Evolutionary conservation across 1,140 invertebrate genomes (phyloP), one percentile per base, ranked within the genome.

Genomic region (Drosophila sproati): DNA sequence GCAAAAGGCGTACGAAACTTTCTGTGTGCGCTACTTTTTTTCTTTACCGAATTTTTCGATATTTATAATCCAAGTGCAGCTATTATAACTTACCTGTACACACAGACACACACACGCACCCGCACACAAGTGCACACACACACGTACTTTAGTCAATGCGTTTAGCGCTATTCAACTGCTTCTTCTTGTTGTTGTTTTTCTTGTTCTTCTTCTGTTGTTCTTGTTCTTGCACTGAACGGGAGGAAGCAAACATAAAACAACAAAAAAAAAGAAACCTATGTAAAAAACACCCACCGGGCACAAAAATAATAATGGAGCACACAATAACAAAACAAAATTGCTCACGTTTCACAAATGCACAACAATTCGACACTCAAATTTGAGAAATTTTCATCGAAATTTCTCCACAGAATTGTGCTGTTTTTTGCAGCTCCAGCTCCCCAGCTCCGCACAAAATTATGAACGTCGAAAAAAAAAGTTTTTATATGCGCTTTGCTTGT

Each of bases 401-500:
- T 59, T 43, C 52, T 57, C 35, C 12, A 39, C 29, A 50, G 8
- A 41, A 41, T 52, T 62, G 35, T 31, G 12, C 34, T 47, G 39
- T 37, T 45, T 57, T 69, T 70, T 51, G 45, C 62, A 64, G 61
- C 50, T 52, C 39, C 41, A 45, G 77, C 77, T 69, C 57, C 41
- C 20, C 52, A 64, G 41, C 41, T 71, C 63, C 72, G 82, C 71
- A 70, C 71, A 73, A 88, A 60, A 77, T 87, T 82, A 72, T 74
- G 83, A 88, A 87, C 69, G 80, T 82, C 66, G 76, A 82, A 81
- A 87, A 87, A 87, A 86, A 80, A 75, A 60, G 54, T 45, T 76
- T 78, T 67, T 51, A 45, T 32, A 57, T 39, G 45, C 63, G 32
- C 34, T 70, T 75, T 62, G 67, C 56, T 66, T 69, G 79, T 86